Percentiles rank a stretch among this genome's conserved stretches.
Evolutionary conservation across 1,140 invertebrate species (phyloP).

Genomic region (Heterodera carotae): DNA sequence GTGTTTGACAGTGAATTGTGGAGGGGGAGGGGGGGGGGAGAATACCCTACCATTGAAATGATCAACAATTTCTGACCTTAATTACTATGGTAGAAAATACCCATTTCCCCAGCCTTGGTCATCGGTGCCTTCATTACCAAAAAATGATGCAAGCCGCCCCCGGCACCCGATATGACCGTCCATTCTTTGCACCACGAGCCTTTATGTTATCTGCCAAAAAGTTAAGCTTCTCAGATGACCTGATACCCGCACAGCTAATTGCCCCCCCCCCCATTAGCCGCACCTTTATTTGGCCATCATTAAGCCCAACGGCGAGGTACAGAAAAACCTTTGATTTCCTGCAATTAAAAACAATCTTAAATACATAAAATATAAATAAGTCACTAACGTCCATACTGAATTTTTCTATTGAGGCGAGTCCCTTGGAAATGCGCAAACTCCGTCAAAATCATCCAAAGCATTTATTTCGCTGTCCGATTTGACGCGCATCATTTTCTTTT

Average conservation of each 20-base stretch:
- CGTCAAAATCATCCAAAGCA: constrained; percentile 9
- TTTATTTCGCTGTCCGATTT: constrained; percentile 32
- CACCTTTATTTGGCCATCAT: constrained; percentile 39
- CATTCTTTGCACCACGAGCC: constrained; percentile 79
- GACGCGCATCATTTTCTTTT: constrained; percentile 34
- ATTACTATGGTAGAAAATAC: too few relatives aligned
- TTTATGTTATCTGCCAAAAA: too few relatives aligned
- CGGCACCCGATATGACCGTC: constrained; percentile 85
- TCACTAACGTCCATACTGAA: constrained; percentile 68
- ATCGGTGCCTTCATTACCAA: too few relatives aligned
- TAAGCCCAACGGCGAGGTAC: constrained; percentile 79
- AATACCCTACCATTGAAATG: too few relatives aligned
- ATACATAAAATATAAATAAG: too few relatives aligned
- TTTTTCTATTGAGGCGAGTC: constrained; percentile 20
- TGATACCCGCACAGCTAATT: too few relatives aligned
- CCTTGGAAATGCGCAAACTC: constrained; percentile 38
- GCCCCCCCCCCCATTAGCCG: not conserved
- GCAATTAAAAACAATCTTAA: not conserved
- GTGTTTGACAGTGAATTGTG: too few relatives aligned
- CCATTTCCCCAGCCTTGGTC: too few relatives aligned
- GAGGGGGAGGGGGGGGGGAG: too few relatives aligned
- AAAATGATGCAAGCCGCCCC: too few relatives aligned
- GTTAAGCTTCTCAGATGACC: too few relatives aligned
- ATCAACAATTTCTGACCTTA: too few relatives aligned
- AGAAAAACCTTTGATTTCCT: constrained; percentile 73